Conservation (phyloP, 2,113 vertebrate genomes). For the Odocoileus virginianus region DNA sequence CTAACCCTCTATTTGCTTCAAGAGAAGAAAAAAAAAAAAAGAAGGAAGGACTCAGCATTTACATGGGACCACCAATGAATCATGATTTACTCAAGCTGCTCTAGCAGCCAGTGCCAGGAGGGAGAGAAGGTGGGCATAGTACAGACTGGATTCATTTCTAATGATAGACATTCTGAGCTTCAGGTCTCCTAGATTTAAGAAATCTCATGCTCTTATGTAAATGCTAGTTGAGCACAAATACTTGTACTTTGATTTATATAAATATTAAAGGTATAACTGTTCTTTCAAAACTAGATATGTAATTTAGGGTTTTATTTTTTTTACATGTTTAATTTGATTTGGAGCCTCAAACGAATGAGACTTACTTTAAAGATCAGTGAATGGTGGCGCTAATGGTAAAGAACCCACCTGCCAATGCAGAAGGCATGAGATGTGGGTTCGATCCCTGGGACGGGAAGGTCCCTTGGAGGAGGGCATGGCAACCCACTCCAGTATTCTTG, state of each 20-base stretch:
- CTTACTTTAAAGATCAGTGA: neutral
- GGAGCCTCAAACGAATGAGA: neutral
- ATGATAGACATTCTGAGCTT: neutral
- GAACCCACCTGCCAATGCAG: neutral
- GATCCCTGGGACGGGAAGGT: neutral
- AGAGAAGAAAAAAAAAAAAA: neutral
- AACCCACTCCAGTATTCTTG: neutral
- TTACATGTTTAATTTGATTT: neutral
- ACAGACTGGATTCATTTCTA: neutral
- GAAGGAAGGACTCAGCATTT: too few species aligned
- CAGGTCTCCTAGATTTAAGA: neutral
- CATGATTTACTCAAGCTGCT: neutral
- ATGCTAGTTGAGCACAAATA: neutral
- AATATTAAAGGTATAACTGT: neutral
- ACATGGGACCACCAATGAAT: neutral
- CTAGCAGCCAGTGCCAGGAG: too few species aligned
- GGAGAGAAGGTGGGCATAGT: neutral
- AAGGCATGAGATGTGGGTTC: neutral
- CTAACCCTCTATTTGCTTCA: neutral
- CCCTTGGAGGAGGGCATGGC: neutral
- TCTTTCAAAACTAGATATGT: neutral
- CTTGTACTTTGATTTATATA: neutral
- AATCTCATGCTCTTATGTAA: neutral
- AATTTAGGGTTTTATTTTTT: neutral
- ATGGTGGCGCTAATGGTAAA: neutral